These are phyloP conservation scores for Acomys russatus DNA, from an alignment of 2,797 vertebrate species.

Conservation along the genomic window DNA sequence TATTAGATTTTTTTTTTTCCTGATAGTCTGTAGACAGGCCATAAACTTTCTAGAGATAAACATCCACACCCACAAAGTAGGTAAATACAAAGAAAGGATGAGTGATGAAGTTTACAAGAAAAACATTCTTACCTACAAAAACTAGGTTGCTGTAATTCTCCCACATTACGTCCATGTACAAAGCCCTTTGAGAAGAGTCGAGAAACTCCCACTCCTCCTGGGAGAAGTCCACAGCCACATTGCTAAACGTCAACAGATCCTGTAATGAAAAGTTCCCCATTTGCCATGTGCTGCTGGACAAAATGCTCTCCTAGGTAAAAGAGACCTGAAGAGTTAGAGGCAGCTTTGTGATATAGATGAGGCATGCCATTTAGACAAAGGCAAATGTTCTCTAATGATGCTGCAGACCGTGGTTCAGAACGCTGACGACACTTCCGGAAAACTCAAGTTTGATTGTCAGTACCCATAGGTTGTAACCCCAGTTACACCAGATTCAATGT, in stretches of 20 bases:
- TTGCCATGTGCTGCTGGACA: background rate
- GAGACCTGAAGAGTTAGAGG: background rate
- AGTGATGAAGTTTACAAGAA: background rate
- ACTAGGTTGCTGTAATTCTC: constrained; percentile 58
- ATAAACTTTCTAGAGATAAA: background rate
- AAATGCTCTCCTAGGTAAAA: background rate
- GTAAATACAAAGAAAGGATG: background rate
- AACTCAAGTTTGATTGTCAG: background rate
- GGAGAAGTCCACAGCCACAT: constrained; percentile 62
- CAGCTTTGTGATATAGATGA: background rate
- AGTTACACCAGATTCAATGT: background rate
- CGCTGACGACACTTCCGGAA: background rate
- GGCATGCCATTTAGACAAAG: background rate
- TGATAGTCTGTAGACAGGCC: background rate
- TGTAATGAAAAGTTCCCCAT: background rate
- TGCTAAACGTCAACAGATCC: constrained; percentile 30
- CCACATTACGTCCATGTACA: constrained; percentile 72
- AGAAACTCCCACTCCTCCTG: constrained; percentile 68
- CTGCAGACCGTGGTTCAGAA: background rate
- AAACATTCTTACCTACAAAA: background rate
- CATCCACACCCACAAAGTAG: background rate
- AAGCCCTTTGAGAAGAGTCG: constrained; percentile 6
- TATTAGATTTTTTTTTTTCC: background rate
- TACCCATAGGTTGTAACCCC: background rate
- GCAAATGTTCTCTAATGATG: background rate